A percentile compares a stretch with the other conserved stretches of the same genome.
phyloP scores from a whole-genome alignment of 2,888 invertebrate genomes.

The Glaucopsyche alexis region DNA sequence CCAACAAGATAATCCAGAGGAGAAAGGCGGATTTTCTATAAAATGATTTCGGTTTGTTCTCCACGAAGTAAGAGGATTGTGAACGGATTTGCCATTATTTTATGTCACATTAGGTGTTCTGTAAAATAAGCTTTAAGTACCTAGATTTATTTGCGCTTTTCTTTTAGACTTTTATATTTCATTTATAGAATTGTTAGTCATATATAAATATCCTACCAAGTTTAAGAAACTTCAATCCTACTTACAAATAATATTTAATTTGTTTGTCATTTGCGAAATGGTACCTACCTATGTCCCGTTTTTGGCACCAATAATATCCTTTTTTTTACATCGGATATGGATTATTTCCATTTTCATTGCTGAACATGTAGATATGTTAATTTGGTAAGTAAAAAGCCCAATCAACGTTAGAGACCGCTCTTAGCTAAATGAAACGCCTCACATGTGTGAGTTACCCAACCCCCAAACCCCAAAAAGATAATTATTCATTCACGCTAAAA shows the following conservation, averaged over 20 bases:
- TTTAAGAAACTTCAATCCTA: too few species aligned
- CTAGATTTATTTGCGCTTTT: neutral
- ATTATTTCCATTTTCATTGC: neutral
- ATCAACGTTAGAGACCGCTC: conserved; percentile 16
- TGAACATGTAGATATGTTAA: neutral
- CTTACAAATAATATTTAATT: too few species aligned
- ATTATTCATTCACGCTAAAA: conserved; percentile 16
- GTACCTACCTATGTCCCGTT: too few species aligned
- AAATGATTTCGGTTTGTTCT: conserved; percentile 12
- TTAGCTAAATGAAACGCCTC: conserved; percentile 22
- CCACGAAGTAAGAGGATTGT: conserved; percentile 6
- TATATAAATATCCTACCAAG: too few species aligned
- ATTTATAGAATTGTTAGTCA: too few species aligned
- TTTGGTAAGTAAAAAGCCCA: conserved; percentile 4
- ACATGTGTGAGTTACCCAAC: neutral
- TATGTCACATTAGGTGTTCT: conserved; percentile 3
- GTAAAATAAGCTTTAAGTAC: neutral
- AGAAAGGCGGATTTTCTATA: conserved; percentile 15
- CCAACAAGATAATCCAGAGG: conserved; percentile 1
- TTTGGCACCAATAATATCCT: neutral
- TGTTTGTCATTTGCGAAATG: too few species aligned
- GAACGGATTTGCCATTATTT: conserved; percentile 10
- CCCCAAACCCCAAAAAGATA: conserved; percentile 10
- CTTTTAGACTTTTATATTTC: too few species aligned
- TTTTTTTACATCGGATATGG: neutral